These are phyloP conservation scores for Pemphigus obesinymphae DNA, from an alignment of 1,140 invertebrate genomes.

Conservation along the genomic window DNA sequence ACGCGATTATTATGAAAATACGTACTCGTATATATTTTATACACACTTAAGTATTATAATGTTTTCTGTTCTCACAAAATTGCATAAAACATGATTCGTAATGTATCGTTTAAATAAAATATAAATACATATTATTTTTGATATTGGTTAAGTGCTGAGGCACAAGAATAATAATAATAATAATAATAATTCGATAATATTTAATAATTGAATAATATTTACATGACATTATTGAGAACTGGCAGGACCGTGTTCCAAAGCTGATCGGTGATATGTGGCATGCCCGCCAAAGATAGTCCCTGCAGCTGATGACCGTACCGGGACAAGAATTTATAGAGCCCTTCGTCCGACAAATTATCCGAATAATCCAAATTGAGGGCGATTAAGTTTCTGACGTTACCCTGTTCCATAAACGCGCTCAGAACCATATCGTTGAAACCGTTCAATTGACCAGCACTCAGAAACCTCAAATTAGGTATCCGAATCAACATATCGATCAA, in stretches of 20 bases:
- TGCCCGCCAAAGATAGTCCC: slow-evolving; percentile 85
- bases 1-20: too few relatives aligned
- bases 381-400: slow-evolving; percentile 77
- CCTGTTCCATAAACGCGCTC: slow-evolving; percentile 81
- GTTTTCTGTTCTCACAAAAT: too few relatives aligned
- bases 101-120: too few relatives aligned
- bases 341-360: slow-evolving; percentile 90
- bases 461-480: slow-evolving; percentile 80
- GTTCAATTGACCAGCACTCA: slow-evolving; percentile 93
- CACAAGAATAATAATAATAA: not conserved
- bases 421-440: slow-evolving; percentile 93
- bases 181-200: too few relatives aligned
- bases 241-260: slow-evolving; percentile 91
- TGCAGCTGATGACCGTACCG: slow-evolving; percentile 81
- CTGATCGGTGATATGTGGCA: slow-evolving; percentile 96
- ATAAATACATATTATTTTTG: too few relatives aligned
- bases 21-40: too few relatives aligned
- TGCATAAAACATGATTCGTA: too few relatives aligned
- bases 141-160: too few relatives aligned
- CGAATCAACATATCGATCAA: slow-evolving; percentile 86
- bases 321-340: slow-evolving; percentile 83
- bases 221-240: slow-evolving; percentile 86
- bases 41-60: too few relatives aligned
- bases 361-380: slow-evolving; percentile 91
- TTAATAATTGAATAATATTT: too few relatives aligned